These are phyloP conservation scores for Phorcus lineatus DNA, from an alignment of 2,888 invertebrate species.

Conservation along the genomic window DNA sequence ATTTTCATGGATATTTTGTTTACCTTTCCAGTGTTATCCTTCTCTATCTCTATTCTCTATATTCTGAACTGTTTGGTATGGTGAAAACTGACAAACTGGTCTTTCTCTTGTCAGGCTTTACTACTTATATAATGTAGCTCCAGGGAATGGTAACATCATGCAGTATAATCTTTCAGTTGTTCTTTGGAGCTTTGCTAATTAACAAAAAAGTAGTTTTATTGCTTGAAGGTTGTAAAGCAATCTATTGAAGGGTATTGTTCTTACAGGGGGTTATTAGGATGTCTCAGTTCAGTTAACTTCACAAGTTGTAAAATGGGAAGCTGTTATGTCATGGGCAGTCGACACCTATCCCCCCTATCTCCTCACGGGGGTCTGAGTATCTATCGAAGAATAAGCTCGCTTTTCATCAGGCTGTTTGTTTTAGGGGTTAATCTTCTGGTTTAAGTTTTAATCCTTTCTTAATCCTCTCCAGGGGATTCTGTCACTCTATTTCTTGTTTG, in stretches of 20 bases:
- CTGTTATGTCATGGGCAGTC: neutral
- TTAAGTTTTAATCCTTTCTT: neutral
- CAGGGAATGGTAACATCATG: neutral
- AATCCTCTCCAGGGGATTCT: too few species aligned
- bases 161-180: too few species aligned
- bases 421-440: neutral
- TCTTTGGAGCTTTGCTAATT: neutral
- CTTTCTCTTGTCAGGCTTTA: constrained; percentile 38
- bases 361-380: neutral
- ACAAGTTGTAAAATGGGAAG: neutral
- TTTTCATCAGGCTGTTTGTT: neutral
- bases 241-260: neutral
- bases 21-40: too few species aligned
- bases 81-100: too few species aligned
- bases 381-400: neutral
- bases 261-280: neutral
- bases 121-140: neutral
- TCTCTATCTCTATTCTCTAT: too few species aligned
- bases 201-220: neutral
- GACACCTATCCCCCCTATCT: neutral
- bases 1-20: too few species aligned
- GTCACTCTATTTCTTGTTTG: too few species aligned
- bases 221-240: neutral
- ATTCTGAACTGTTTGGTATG: too few species aligned
- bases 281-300: neutral